Conservation (phyloP, 2,113 vertebrate species). For the Helogale parvula region DNA sequence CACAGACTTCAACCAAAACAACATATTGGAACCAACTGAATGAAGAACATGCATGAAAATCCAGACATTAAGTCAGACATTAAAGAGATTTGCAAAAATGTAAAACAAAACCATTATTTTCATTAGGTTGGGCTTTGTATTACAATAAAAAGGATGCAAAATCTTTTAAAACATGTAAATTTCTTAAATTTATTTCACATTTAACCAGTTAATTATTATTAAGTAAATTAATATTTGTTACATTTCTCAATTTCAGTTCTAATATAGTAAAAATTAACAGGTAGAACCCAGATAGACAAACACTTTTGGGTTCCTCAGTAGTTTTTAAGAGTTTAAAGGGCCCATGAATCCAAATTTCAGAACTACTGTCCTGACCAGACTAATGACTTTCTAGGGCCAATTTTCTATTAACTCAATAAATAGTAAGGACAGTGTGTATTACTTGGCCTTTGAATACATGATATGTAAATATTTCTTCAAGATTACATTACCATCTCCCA, state of each 20-base stretch:
- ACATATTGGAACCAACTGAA: neutral
- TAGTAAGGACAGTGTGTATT: neutral
- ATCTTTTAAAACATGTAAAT: neutral
- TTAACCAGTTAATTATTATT: constrained; percentile 22
- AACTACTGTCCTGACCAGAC: neutral
- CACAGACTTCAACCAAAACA: constrained; percentile 10
- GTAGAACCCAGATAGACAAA: neutral
- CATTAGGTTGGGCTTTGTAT: neutral
- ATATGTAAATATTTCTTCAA: neutral
- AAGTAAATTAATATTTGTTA: constrained; percentile 2
- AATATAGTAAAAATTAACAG: neutral
- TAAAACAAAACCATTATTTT: constrained; percentile 32
- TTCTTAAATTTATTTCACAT: neutral
- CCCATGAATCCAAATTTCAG: neutral
- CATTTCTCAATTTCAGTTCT: constrained; percentile 19
- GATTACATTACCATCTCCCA: neutral
- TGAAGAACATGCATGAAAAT: constrained; percentile 10
- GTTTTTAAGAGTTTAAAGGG: neutral
- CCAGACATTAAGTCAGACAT: neutral
- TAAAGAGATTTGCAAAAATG: neutral
- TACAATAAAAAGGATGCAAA: neutral
- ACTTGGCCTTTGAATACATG: neutral
- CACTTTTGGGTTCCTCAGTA: neutral
- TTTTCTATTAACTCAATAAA: neutral
- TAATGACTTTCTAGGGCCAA: neutral